Conservation (phyloP, 2,113 vertebrate species). For the Sorex araneus region DNA sequence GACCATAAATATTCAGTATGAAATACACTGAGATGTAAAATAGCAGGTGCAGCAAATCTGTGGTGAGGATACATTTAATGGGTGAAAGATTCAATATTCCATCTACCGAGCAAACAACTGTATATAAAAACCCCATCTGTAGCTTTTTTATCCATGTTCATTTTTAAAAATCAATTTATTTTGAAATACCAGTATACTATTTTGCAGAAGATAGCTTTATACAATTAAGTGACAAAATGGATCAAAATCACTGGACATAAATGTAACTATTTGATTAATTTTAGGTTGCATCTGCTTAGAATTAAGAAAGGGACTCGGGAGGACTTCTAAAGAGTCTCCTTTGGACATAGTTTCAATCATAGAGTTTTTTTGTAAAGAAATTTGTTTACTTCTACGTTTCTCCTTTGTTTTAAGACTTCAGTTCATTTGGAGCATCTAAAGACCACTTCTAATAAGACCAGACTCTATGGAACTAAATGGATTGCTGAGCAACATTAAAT, state of each 20-base stretch:
- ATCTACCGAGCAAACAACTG: constrained; percentile 84
- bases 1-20: constrained; percentile 86
- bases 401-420: constrained; percentile 47
- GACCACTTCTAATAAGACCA: constrained; percentile 50
- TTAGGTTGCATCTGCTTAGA: constrained; percentile 79
- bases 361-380: constrained; percentile 69
- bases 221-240: constrained; percentile 83
- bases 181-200: constrained; percentile 80
- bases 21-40: constrained; percentile 85
- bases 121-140: constrained; percentile 88
- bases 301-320: constrained; percentile 74
- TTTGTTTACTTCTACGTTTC: constrained; percentile 31
- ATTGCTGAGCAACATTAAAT: constrained; percentile 43
- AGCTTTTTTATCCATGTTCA: constrained; percentile 84
- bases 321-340: constrained; percentile 62
- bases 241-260: constrained; percentile 85
- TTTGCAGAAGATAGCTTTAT: constrained; percentile 80
- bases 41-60: constrained; percentile 88
- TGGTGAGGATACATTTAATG: constrained; percentile 82
- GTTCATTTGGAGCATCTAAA: constrained; percentile 46
- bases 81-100: constrained; percentile 86
- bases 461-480: constrained; percentile 53
- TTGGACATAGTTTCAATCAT: constrained; percentile 66
- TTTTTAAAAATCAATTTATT: constrained; percentile 84
- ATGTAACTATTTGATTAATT: constrained; percentile 87